Percentiles rank a stretch among this genome's conserved stretches.
Evolutionary conservation across 2,113 vertebrate species (phyloP).

Genomic region (Gymnarchus niloticus): DNA sequence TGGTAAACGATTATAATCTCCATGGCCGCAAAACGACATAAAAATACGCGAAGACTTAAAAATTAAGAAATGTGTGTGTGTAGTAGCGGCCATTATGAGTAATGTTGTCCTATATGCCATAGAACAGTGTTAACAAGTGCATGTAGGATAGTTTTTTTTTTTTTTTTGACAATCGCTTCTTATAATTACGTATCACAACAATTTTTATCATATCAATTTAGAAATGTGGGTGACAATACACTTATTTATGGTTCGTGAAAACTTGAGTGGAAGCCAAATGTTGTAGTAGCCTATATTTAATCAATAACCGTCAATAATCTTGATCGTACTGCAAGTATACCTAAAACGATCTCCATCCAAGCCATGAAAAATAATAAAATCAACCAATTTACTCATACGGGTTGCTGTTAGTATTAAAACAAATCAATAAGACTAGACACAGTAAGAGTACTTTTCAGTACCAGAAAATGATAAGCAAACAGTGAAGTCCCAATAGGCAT

Average conservation of each 20-base stretch:
- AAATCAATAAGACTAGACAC: neutral
- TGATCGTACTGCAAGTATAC: neutral
- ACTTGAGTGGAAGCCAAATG: neutral
- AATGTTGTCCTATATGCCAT: neutral
- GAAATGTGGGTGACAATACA: neutral
- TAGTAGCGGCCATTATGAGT: neutral
- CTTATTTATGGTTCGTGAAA: neutral
- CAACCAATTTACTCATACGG: neutral
- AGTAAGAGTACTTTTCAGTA: neutral
- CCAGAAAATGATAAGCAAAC: neutral
- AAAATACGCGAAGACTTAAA: neutral
- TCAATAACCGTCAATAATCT: neutral
- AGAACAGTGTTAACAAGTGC: neutral
- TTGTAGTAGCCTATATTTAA: neutral
- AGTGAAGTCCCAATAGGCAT: neutral
- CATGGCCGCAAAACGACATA: neutral
- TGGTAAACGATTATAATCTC: neutral
- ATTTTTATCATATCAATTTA: neutral
- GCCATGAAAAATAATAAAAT: neutral
- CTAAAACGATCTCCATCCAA: neutral
- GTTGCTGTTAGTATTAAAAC: neutral
- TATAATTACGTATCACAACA: neutral
- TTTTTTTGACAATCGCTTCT: neutral
- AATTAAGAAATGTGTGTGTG: neutral
- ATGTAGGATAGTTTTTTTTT: neutral